Evolutionary conservation across 2,888 invertebrate species (phyloP).

Genomic region (Drosophila conformis): DNA sequence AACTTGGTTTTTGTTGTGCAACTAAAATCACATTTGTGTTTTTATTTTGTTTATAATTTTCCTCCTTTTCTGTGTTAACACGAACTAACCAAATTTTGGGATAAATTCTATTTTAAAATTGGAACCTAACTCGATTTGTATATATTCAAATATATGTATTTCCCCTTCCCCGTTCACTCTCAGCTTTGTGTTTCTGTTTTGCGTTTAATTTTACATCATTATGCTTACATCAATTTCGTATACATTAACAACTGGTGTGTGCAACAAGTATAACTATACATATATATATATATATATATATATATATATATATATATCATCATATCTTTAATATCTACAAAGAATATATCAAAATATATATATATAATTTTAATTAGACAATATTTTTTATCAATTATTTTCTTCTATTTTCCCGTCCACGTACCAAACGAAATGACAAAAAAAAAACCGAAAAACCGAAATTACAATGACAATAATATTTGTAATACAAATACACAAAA

Average conservation of each 20-base stretch:
- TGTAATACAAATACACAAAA: conserved; percentile 20
- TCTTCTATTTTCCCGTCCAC: conserved; percentile 70
- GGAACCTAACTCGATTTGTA: conserved; percentile 2
- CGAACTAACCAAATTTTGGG: conserved; percentile 30
- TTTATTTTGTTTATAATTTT: background rate
- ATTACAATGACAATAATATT: conserved; percentile 30
- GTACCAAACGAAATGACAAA: conserved; percentile 57
- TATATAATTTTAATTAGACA: conserved; percentile 60
- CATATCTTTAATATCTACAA: conserved; percentile 25
- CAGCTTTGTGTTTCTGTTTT: conserved; percentile 1
- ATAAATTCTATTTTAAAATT: conserved; percentile 14
- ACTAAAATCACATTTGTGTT: background rate
- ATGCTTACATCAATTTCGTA: background rate
- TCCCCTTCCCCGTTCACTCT: conserved; percentile 2
- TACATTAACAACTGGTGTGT: conserved; percentile 14
- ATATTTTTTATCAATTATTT: conserved; percentile 69
- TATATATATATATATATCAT: conserved; percentile 19
- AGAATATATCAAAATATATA: conserved; percentile 30
- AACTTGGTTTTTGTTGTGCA: background rate
- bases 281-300: conserved; percentile 6
- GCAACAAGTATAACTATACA: conserved; percentile 20
- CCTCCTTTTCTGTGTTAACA: conserved; percentile 14
- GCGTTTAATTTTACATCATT: background rate
- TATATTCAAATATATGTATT: background rate
- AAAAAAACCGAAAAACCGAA: conserved; percentile 13